Conservation (phyloP, 2,888 invertebrate species). For the Chymomyza caudatula region DNA sequence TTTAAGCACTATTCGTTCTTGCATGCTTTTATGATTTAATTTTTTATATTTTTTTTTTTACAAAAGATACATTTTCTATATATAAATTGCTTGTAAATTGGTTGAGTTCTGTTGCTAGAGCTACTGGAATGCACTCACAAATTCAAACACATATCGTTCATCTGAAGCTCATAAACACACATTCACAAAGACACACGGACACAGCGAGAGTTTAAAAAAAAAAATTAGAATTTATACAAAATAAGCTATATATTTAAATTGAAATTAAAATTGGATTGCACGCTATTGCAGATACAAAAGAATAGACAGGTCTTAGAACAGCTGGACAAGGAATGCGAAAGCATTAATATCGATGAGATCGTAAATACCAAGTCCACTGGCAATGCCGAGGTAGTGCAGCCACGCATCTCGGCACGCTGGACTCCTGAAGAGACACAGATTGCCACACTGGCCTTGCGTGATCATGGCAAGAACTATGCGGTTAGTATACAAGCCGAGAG, state of each 20-base stretch:
- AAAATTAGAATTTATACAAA: background rate
- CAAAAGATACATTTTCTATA: too few relatives aligned
- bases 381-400: slow-evolving; percentile 82
- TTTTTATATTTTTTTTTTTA: too few relatives aligned
- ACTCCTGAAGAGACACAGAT: slow-evolving; percentile 93
- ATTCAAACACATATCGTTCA: too few relatives aligned
- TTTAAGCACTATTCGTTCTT: too few relatives aligned
- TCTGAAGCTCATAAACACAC: background rate
- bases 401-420: slow-evolving; percentile 92
- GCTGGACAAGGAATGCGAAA: slow-evolving; percentile 55
- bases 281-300: slow-evolving; percentile 88
- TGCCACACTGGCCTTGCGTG: slow-evolving; percentile 92
- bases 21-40: too few relatives aligned
- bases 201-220: background rate
- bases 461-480: slow-evolving; percentile 90
- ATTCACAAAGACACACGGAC: background rate
- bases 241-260: too few relatives aligned
- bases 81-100: too few relatives aligned
- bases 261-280: background rate
- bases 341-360: slow-evolving; percentile 37
- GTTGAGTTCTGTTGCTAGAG: too few relatives aligned
- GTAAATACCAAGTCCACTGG: slow-evolving; percentile 79
- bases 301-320: slow-evolving; percentile 92
- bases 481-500: slow-evolving; percentile 79
- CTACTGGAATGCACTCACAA: too few relatives aligned